Evolutionary conservation across 1,140 invertebrate genomes (phyloP).

Genomic region (Orchesella cincta): DNA sequence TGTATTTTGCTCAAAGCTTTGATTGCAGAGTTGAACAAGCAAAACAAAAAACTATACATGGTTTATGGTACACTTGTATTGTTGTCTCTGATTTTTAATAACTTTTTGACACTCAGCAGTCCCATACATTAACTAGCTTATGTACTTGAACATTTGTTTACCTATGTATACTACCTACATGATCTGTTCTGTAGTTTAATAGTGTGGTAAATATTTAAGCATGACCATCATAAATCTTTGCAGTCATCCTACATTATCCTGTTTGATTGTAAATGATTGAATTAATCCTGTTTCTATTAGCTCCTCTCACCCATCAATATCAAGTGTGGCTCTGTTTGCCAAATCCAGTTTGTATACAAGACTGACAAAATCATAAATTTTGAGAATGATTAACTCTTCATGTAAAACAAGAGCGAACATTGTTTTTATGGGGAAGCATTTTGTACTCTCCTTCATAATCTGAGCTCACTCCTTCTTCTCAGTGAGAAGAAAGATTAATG

Average conservation of each 20-base stretch:
- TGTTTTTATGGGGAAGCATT: neutral
- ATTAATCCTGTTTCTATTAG: neutral
- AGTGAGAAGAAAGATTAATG: too few relatives aligned
- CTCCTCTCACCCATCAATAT: too few relatives aligned
- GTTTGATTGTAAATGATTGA: neutral
- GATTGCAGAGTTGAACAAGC: too few relatives aligned
- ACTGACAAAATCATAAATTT: neutral
- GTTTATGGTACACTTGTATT: too few relatives aligned
- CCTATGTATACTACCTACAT: neutral
- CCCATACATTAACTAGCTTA: neutral
- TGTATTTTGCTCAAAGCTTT: too few relatives aligned
- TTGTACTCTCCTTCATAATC: neutral
- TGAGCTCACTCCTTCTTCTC: too few relatives aligned
- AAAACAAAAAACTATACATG: neutral
- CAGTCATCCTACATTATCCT: neutral
- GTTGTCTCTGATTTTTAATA: neutral
- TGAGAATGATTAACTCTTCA: neutral
- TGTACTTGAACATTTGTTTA: neutral
- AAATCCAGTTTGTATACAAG: neutral
- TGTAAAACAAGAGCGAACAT: neutral
- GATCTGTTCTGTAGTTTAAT: neutral
- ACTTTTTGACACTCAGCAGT: neutral
- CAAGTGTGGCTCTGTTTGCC: neutral
- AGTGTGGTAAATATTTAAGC: neutral
- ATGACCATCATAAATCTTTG: constrained; percentile 1